A percentile compares a stretch with the other conserved stretches of the same genome.
Conservation (phyloP, 2,797 vertebrate species). For the Trichosurus vulpecula region DNA sequence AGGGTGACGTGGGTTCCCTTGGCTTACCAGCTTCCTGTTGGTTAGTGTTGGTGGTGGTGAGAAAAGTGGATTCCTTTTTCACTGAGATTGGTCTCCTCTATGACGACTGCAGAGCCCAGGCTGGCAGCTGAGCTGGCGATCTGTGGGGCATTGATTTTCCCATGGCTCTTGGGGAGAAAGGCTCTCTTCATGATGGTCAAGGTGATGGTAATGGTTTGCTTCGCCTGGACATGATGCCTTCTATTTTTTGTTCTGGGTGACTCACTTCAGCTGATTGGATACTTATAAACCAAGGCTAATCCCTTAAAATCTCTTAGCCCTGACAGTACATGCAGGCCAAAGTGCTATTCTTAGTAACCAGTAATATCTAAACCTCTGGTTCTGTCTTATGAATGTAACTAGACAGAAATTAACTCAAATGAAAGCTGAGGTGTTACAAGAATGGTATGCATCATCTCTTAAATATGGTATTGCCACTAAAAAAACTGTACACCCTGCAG, state of each 20-base stretch:
- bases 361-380: neutral
- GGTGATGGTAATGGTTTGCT: neutral
- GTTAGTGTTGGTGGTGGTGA: neutral
- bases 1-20: neutral
- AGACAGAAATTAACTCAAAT: slow-evolving; percentile 15
- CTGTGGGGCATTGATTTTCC: neutral
- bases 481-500: neutral
- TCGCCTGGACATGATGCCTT: neutral
- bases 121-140: neutral
- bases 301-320: neutral
- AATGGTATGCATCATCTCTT: neutral
- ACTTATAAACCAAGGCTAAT: neutral
- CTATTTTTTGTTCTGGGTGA: neutral
- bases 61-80: neutral
- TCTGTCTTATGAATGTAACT: neutral
- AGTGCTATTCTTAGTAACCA: neutral
- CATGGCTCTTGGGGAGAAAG: neutral
- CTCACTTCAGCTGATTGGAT: neutral
- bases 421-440: neutral
- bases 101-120: neutral
- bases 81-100: neutral
- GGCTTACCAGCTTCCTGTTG: neutral
- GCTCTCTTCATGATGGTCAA: neutral
- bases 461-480: neutral
- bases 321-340: neutral